Evolutionary conservation across 2,888 invertebrate genomes (phyloP).

Genomic region (Caradrina kadenii): DNA sequence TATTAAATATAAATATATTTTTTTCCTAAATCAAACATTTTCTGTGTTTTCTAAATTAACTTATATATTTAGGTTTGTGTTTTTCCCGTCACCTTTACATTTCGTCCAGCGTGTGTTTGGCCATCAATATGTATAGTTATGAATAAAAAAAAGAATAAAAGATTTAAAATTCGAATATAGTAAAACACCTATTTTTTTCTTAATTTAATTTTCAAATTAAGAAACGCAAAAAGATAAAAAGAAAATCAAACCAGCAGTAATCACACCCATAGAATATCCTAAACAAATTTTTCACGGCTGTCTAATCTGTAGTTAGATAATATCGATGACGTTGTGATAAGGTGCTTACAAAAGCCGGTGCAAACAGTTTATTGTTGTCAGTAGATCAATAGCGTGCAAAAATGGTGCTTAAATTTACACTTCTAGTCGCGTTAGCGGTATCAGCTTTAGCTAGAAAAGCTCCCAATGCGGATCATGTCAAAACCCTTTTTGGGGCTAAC

Average conservation of each 20-base stretch:
- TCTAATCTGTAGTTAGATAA: conserved; percentile 48
- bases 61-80: no score
- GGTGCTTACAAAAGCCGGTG: conserved; percentile 50
- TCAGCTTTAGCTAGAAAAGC: conserved; percentile 67
- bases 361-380: conserved; percentile 11
- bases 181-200: no score
- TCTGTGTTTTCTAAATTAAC: no score
- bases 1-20: no score
- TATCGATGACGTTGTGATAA: conserved; percentile 52
- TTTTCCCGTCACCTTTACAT: no score
- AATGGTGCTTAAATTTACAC: conserved; percentile 65
- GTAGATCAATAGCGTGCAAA: conserved; percentile 51
- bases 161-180: no score
- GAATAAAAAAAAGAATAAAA: no score
- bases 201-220: neutral
- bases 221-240: neutral
- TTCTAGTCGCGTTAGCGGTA: conserved; percentile 63
- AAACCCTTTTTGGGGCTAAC: conserved; percentile 58
- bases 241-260: neutral
- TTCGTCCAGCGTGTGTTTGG: no score
- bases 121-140: no score
- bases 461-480: conserved; percentile 72
- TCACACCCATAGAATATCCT: neutral
- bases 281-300: conserved; percentile 15
- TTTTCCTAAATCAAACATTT: no score